Percentiles rank a stretch among this genome's conserved stretches.
phyloP scores from a whole-genome alignment of 1,140 invertebrate species.

The Diuraphis noxia region DNA sequence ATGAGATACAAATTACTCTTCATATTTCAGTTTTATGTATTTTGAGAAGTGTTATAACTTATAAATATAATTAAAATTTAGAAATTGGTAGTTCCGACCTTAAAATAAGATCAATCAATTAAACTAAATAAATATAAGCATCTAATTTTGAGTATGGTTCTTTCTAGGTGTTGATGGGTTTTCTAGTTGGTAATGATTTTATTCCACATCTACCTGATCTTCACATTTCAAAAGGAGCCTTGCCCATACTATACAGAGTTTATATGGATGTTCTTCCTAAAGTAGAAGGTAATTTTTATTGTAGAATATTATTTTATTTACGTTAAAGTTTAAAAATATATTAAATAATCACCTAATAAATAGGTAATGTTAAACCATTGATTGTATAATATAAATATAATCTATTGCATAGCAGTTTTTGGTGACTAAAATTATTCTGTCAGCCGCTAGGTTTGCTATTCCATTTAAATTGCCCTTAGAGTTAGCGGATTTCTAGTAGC shows the following conservation, averaged over 20 bases:
- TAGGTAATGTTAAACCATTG: too few relatives aligned
- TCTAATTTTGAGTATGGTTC: background rate
- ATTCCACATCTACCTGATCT: slow-evolving; percentile 92
- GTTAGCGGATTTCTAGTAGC: too few relatives aligned
- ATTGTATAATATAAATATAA: too few relatives aligned
- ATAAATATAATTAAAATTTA: background rate
- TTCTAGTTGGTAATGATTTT: slow-evolving; percentile 96
- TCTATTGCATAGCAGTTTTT: too few relatives aligned
- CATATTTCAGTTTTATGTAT: background rate
- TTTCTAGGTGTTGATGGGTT: slow-evolving; percentile 83
- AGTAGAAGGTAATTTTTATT: slow-evolving; percentile 72
- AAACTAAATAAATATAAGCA: background rate
- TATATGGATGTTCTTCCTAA: slow-evolving; percentile 86
- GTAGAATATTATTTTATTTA: slow-evolving; percentile 33
- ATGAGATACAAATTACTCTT: too few relatives aligned
- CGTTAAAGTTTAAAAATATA: background rate
- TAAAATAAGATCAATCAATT: background rate
- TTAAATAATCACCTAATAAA: background rate
- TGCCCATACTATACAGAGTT: slow-evolving; percentile 82
- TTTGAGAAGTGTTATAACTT: background rate
- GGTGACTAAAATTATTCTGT: too few relatives aligned
- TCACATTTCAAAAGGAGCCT: slow-evolving; percentile 87
- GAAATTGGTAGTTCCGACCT: background rate
- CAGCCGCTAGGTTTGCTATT: too few relatives aligned
- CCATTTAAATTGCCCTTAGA: too few relatives aligned